Base-by-base conservation (phyloP, 2,113 vertebrate genomes). In the Myocastor coypus region DNA sequence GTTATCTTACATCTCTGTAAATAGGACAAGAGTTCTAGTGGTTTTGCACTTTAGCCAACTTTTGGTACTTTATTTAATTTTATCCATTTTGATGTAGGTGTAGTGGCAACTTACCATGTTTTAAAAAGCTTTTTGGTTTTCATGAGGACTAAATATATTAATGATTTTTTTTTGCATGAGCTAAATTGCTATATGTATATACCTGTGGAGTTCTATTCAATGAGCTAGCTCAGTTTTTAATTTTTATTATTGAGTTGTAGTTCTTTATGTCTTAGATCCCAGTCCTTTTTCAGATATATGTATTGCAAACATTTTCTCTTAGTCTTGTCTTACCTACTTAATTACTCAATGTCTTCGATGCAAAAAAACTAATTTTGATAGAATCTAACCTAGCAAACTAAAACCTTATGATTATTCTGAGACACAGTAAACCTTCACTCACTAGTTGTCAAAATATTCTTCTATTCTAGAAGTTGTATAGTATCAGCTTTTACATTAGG, bases 241-340 rank as follows among this genome's bases (percentile, higher is more conserved):
- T 64, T 68, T 66, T 87, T 61, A 66, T 94, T 57, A 46, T 34
- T 83, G 68, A 82, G 4, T 89, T 81, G 20, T 40, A 28, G 46
- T 34, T 52, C 8, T 80, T 80, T 52, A 9, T 46, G 71, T 40
- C n/a, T 46, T 85, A 85, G 77, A 89, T 37, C 22, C 55, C n/a
- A 64, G 19, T 34, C 24, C 24, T 87, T 83, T 68, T 16, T 83
- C 13, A 46, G 73, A 63, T 52, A 46, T 13, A 69, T 20, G 13
- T 87, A 71, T 78, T 80, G 26, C 26, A 84, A 88, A 68, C 81
- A 96, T 81, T 80, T 84, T 93, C 32, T 90, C 40, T 81, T 66
- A 52, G 52, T 52, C n/a, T n/a, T n/a, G n/a, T n/a, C n/a, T n/a
- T n/a, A n/a, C n/a, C n/a, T n/a, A n/a, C 57, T 89, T 85, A 69